Conservation (phyloP, 2,113 vertebrate genomes). For the Proterorhinus semilunaris region DNA sequence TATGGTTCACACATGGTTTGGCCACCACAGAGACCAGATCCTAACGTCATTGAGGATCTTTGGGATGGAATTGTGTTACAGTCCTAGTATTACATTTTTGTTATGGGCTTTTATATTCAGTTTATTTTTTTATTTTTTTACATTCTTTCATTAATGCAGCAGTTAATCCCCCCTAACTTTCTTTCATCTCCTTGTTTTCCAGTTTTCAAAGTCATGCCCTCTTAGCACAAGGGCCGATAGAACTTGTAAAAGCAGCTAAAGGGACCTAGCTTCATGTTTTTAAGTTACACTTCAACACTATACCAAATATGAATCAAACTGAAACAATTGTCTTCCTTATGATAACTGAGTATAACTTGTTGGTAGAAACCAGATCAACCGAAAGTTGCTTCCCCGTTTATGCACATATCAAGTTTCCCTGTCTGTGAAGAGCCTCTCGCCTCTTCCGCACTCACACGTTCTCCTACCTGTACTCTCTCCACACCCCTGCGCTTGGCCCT, state of each 20-base stretch:
- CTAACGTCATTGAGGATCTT: too few species aligned
- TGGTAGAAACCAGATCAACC: not conserved
- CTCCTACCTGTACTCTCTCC: conserved; percentile 45
- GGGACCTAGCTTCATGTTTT: not conserved
- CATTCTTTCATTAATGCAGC: too few species aligned
- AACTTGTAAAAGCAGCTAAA: not conserved
- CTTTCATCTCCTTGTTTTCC: too few species aligned
- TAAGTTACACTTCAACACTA: not conserved
- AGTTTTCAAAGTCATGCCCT: not conserved
- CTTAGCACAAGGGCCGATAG: not conserved
- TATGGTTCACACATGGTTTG: too few species aligned
- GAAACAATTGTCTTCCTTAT: not conserved
- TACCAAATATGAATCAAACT: not conserved
- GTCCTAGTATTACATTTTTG: too few species aligned
- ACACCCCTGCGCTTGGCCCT: conserved; percentile 57
- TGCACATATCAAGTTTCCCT: not conserved
- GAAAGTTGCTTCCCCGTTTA: not conserved
- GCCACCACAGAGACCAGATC: too few species aligned
- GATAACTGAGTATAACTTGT: not conserved
- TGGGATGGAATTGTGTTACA: too few species aligned
- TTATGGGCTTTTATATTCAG: too few species aligned
- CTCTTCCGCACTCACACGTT: conserved; percentile 13
- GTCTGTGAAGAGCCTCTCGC: conserved; percentile 16
- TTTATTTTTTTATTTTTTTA: too few species aligned
- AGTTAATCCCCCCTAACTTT: too few species aligned